Percentiles rank a stretch among this genome's conserved stretches.
Conservation (phyloP, 2,797 vertebrate species). For the Miichthys miiuy region DNA sequence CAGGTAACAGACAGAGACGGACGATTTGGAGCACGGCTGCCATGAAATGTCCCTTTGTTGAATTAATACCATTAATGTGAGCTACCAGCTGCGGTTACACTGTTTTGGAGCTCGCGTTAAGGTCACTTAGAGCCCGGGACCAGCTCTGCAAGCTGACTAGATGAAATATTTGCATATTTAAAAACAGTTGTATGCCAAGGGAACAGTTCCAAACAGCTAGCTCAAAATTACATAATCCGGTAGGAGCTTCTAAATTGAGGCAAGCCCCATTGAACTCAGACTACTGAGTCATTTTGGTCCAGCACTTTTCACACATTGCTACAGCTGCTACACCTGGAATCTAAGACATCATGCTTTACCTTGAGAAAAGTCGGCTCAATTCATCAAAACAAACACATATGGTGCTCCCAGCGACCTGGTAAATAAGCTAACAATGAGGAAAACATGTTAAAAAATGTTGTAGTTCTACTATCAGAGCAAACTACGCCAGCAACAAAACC, state of each 20-base stretch:
- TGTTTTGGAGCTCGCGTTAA: constrained; percentile 4
- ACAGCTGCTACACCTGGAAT: neutral
- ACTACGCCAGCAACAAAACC: neutral
- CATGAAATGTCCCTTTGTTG: neutral
- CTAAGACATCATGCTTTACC: too few species aligned
- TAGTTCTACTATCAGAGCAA: neutral
- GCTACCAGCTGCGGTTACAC: neutral
- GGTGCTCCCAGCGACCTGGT: neutral
- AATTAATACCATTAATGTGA: constrained; percentile 3
- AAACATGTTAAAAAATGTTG: neutral
- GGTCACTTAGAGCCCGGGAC: constrained; percentile 2
- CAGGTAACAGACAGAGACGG: too few species aligned
- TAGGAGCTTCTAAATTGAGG: neutral
- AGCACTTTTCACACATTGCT: neutral
- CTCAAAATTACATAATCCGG: neutral
- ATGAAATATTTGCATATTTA: neutral
- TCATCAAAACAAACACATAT: neutral
- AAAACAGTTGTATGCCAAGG: neutral
- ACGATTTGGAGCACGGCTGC: neutral
- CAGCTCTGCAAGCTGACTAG: neutral
- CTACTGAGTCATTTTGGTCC: neutral
- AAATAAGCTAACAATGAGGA: neutral
- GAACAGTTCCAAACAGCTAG: neutral
- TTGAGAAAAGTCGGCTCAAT: neutral
- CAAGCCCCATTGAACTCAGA: neutral